phyloP scores from a whole-genome alignment of 2,797 vertebrate genomes.

The Neomorphus geoffroyi region DNA sequence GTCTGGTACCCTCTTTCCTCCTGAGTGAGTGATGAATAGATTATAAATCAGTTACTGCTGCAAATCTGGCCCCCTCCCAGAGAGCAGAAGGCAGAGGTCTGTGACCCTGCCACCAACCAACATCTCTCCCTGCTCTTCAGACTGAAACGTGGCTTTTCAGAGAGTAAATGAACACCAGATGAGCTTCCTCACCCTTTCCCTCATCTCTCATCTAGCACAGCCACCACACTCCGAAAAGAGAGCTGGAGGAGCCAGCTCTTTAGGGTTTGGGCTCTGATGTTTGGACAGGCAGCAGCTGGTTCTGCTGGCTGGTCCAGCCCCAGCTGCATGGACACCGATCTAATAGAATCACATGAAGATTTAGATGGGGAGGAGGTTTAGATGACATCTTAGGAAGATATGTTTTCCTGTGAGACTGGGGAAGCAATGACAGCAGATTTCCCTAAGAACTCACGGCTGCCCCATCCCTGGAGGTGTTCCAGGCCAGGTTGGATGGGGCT shows the following conservation, averaged over 20 bases:
- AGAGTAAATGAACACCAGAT: not conserved
- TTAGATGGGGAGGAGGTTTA: no score
- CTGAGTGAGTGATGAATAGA: no score
- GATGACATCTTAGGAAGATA: no score
- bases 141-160: not conserved
- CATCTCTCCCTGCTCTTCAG: no score
- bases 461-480: no score
- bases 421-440: no score
- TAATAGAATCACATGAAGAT: fast-evolving
- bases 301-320: not conserved
- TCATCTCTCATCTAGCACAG: not conserved
- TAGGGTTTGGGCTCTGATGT: fast-evolving
- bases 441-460: no score
- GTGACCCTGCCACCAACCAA: not conserved
- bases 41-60: no score
- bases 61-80: not conserved
- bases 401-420: no score
- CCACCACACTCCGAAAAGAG: not conserved
- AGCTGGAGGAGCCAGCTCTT: not conserved
- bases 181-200: not conserved
- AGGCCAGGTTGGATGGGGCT: no score
- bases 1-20: no score
- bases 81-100: not conserved
- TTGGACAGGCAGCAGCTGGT: not conserved
- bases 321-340: not conserved